A percentile compares a stretch with the other conserved stretches of the same genome.
phyloP scores from a whole-genome alignment of 92 coral and sea anemone species.

The Porites cylindrica region DNA sequence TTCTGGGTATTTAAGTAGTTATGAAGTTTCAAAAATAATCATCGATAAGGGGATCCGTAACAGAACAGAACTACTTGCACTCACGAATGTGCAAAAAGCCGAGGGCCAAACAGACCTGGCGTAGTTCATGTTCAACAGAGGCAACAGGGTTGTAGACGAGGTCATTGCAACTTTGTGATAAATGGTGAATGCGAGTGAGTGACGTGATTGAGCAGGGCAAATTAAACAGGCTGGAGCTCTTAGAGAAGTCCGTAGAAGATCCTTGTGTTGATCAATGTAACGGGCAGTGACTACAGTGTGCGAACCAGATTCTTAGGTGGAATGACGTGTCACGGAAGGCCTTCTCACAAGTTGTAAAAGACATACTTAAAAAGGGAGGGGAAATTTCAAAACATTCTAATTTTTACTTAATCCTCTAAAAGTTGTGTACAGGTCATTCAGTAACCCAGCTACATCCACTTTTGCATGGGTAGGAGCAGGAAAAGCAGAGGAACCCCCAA shows the following conservation, averaged over 20 bases:
- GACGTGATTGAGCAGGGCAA: background rate
- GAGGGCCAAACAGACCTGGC: constrained; percentile 70
- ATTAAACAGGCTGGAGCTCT: constrained; percentile 30
- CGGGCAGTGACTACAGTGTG: constrained; percentile 21
- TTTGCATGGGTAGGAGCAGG: constrained; percentile 23
- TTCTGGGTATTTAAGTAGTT: constrained; percentile 26
- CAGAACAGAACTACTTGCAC: constrained; percentile 24
- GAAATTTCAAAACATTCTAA: background rate
- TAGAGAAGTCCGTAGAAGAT: background rate
- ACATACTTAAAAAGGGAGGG: background rate
- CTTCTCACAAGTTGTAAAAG: background rate
- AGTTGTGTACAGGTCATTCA: background rate
- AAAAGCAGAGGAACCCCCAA: constrained; percentile 36
- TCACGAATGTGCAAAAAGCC: constrained; percentile 38
- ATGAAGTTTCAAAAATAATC: constrained; percentile 37
- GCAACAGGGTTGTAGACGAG: constrained; percentile 58
- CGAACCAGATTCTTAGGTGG: background rate
- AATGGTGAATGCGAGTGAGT: constrained; percentile 37
- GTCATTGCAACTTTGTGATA: constrained; percentile 66
- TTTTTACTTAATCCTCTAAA: background rate
- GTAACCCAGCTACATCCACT: constrained; percentile 54
- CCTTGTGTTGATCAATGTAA: constrained; percentile 13
- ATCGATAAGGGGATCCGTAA: constrained; percentile 33
- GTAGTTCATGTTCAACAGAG: constrained; percentile 66
- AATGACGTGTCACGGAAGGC: background rate